Evolutionary conservation across 2,888 invertebrate genomes (phyloP).

Genomic region (Pelosia muscerda): DNA sequence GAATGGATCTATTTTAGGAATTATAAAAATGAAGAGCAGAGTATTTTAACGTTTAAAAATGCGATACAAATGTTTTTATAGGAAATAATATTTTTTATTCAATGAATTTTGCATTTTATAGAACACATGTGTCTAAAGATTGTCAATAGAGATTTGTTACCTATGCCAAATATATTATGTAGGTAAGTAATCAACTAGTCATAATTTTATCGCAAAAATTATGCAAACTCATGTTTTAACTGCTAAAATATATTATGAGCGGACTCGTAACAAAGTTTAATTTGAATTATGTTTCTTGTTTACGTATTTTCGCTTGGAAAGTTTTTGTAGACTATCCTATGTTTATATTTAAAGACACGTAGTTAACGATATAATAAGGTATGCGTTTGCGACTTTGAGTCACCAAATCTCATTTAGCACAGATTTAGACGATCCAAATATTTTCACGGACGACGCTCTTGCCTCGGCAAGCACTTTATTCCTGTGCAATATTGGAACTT

Average conservation of each 20-base stretch:
- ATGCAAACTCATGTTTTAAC: slow-evolving; percentile 26
- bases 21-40: background rate
- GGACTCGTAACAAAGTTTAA: slow-evolving; percentile 30
- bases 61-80: background rate
- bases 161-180: slow-evolving; percentile 17
- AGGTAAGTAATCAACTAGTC: slow-evolving; percentile 12
- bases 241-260: slow-evolving; percentile 30
- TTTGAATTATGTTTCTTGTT: slow-evolving; percentile 29
- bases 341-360: slow-evolving; percentile 38
- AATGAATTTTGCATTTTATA: no score
- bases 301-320: slow-evolving; percentile 25
- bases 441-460: slow-evolving; percentile 81
- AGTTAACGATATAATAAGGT: slow-evolving; percentile 57
- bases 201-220: slow-evolving; percentile 26
- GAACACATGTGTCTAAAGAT: background rate
- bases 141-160: background rate
- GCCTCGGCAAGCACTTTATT: slow-evolving; percentile 58
- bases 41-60: background rate
- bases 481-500: slow-evolving; percentile 37
- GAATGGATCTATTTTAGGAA: background rate
- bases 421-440: slow-evolving; percentile 82
- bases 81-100: no score
- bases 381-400: slow-evolving; percentile 70
- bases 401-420: slow-evolving; percentile 79
- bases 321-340: slow-evolving; percentile 36